A percentile compares a stretch with the other conserved stretches of the same genome.
These are phyloP conservation scores for Lepisosteus osseus DNA, from an alignment of 2,113 vertebrate genomes.

Conservation along the genomic window DNA sequence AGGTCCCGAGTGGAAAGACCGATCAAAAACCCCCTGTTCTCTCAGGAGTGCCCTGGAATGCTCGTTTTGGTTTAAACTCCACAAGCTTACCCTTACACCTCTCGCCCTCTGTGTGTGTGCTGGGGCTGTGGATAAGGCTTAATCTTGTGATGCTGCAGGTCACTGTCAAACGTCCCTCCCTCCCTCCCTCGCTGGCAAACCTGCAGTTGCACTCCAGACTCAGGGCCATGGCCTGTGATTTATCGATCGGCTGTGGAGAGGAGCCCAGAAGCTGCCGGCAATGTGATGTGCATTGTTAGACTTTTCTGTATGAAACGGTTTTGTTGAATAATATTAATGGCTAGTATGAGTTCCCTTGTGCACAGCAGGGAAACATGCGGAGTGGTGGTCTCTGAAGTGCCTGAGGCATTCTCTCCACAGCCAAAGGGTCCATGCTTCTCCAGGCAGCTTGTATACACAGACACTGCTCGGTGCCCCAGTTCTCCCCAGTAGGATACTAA, in stretches of 20 bases:
- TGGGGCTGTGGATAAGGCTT: slow-evolving; percentile 54
- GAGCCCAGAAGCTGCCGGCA: neutral
- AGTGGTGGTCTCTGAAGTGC: neutral
- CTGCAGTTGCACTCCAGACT: neutral
- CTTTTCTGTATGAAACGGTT: neutral
- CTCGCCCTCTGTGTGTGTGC: slow-evolving; percentile 46
- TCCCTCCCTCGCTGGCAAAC: neutral
- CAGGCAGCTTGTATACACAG: neutral
- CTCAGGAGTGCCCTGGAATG: no score
- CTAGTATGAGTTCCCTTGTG: neutral
- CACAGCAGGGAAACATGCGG: neutral
- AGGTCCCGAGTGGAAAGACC: no score
- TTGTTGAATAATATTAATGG: neutral
- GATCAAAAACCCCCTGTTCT: no score
- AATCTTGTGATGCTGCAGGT: slow-evolving; percentile 10
- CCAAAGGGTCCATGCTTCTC: neutral
- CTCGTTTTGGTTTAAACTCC: slow-evolving; percentile 1
- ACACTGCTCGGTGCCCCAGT: neutral
- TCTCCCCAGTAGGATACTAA: neutral
- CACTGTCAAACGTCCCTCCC: neutral
- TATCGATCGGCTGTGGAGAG: neutral
- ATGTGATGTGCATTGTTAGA: neutral
- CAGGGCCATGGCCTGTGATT: slow-evolving; percentile 4
- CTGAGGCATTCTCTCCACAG: neutral
- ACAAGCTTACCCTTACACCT: neutral